Evolutionary conservation across 2,888 invertebrate genomes (phyloP), one percentile per base, ranked within the genome.

Genomic region (Mythimna albipuncta): DNA sequence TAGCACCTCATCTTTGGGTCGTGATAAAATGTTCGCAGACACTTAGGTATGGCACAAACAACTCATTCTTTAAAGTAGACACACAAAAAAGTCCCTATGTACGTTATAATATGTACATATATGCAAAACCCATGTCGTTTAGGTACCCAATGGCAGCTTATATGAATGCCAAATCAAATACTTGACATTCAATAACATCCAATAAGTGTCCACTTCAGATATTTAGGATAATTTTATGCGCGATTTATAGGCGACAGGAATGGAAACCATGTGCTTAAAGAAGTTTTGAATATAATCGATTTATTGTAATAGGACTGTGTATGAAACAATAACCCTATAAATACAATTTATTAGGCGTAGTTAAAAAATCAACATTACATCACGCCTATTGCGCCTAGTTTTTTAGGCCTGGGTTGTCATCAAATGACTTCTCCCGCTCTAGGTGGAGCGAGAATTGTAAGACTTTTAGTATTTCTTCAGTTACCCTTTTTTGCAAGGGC

Each of bases 171-270:
- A 77, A 73, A 63, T 74, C 55, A 61, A 69, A 61, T 41, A 11
- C 63, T 69, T 75, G 79, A 76, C 65, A 81, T 82, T 80, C 67
- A 73, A 80, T 57, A 79, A 72, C 64, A 69, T 61, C 47, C 65
- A 52, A 19, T 63, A 57, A 44, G 69, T 47, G 63, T 58, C 69
- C 61, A 58, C 26, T 75, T 61, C 38, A 44, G 57, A 74, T 47
- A 78, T 71, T 76, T 64, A 62, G 63, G 47, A 70, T 81, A 75
- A 81, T 75, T 78, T 64, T 67, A 75, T 68, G 70, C 67, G 55
- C 55, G 6, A 71, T 66, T 64, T 57, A 69, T 44, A 73, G 59
- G 78, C 69, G 79, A 68, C 79, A 75, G 67, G 81, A 75, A 79
- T 81, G 35, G 69, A 72, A 76, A 79, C 64, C 61, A 50, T 19